Evolutionary conservation across 1,140 invertebrate species (phyloP), one percentile per base, ranked within the genome.

Genomic region (Pseudomyrmex sp.): DNA sequence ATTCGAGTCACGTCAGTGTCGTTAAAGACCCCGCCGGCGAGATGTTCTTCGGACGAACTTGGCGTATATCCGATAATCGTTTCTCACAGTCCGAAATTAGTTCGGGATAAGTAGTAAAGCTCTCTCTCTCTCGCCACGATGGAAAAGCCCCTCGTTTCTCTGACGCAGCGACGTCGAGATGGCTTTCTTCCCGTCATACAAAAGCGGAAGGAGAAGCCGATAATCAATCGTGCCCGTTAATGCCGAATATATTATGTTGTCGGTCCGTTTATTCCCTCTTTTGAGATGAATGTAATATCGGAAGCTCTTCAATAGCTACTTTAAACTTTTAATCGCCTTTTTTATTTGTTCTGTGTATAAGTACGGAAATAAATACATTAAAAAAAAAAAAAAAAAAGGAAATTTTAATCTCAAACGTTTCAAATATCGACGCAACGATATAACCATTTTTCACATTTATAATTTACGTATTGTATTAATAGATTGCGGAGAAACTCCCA

Each of bases 31-130:
- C 9, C 20, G 20, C 72, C 23, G 9, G 26, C 48, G 15, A 35
- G 13, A 44, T 54, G 63, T 20, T 54, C 48, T 46, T 35, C 9
- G 48, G 13, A 15, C 18, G 74, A 77, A 68, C 62, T 68, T 68
- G n/a, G 63, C 61, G 62, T 69, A 23, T 77, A 68, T 77, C 54
- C 76, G 66, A 80, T 80, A 59, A 80, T 80, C 76, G 66, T 61
- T 79, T 23, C 52, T 70, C 44, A 12, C 54, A 13, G 76, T 23
- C 23, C 44, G 20, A 44, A 59, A 80, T 80, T 70, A 80, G 15
- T 79, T 70, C 70, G 15, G 54, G 66, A 23, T 72, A 72, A 80
- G 66, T 70, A 48, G 44, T 15, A 26, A 59, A 79, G 54, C 54
- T 18, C 35, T 35, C 35, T 35, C 35, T 35, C 35, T 35, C 35